A percentile compares a stretch with the other conserved stretches of the same genome.
Conservation (phyloP, 2,888 invertebrate species). For the Nysson spinosus region DNA sequence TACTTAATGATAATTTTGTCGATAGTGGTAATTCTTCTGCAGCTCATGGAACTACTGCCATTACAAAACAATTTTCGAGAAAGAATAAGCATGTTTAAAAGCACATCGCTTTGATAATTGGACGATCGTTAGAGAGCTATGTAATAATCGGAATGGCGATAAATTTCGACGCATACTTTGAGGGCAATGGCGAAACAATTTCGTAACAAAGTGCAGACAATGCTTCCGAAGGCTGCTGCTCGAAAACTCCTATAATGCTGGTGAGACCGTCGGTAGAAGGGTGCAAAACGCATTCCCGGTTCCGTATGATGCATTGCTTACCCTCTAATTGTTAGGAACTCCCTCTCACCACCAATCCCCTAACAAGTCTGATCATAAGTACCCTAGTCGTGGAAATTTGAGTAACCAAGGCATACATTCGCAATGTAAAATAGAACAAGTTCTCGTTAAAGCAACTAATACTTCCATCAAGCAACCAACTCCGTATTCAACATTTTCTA, state of each 20-base stretch:
- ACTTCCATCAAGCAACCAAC: too few relatives aligned
- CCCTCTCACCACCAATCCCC: constrained; percentile 7
- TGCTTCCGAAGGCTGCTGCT: constrained; percentile 11
- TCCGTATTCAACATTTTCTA: too few relatives aligned
- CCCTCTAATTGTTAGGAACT: constrained; percentile 36
- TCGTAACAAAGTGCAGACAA: constrained; percentile 49
- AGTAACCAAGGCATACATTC: constrained; percentile 14
- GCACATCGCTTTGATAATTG: too few relatives aligned
- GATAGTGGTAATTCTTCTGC: too few relatives aligned
- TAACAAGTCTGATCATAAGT: constrained; percentile 1
- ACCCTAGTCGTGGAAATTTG: constrained; percentile 14
- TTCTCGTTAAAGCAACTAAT: too few relatives aligned
- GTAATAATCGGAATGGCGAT: constrained; percentile 37
- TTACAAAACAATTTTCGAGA: too few relatives aligned
- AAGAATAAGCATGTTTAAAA: too few relatives aligned
- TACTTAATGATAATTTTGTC: too few relatives aligned
- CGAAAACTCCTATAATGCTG: constrained; percentile 45
- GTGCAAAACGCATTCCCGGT: constrained; percentile 48
- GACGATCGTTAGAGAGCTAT: constrained; percentile 34
- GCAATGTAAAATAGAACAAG: too few relatives aligned
- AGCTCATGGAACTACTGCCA: too few relatives aligned
- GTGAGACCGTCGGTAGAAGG: constrained; percentile 23
- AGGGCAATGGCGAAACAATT: constrained; percentile 56
- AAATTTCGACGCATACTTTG: constrained; percentile 46
- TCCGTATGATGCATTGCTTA: constrained; percentile 44